Conservation (phyloP, 2,113 vertebrate genomes). For the Dicrurus megarhynchus region DNA sequence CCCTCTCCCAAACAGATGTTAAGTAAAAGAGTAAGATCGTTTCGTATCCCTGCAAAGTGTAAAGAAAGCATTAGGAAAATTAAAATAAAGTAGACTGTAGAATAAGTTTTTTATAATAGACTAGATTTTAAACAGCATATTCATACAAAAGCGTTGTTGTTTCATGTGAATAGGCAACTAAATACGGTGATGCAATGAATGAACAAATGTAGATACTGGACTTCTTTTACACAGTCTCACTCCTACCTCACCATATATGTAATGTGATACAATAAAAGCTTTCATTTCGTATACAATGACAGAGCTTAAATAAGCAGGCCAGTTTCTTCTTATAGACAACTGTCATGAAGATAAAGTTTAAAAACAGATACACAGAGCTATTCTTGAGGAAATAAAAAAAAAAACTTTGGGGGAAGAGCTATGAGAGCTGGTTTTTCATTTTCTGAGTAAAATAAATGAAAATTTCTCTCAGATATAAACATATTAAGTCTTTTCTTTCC, state of each 20-base stretch:
- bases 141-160: conserved; percentile 32
- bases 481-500: not conserved
- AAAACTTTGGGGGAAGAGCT: not conserved
- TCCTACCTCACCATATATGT: conserved; percentile 38
- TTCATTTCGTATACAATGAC: conserved; percentile 28
- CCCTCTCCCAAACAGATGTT: not conserved
- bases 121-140: not conserved
- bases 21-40: not conserved
- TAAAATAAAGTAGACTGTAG: not conserved
- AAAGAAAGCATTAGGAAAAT: not conserved
- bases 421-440: not conserved
- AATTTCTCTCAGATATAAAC: not conserved
- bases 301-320: conserved; percentile 21
- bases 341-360: conserved; percentile 16
- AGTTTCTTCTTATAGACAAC: not conserved
- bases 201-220: conserved; percentile 41
- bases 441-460: not conserved
- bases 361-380: conserved; percentile 19
- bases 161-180: conserved; percentile 43
- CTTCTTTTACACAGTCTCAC: conserved; percentile 9
- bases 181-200: conserved; percentile 46
- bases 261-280: conserved; percentile 57
- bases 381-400: not conserved
- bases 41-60: not conserved
- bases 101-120: not conserved